Evolutionary conservation across 1,140 invertebrate genomes (phyloP).

Genomic region (Akabosia matsudoensis): DNA sequence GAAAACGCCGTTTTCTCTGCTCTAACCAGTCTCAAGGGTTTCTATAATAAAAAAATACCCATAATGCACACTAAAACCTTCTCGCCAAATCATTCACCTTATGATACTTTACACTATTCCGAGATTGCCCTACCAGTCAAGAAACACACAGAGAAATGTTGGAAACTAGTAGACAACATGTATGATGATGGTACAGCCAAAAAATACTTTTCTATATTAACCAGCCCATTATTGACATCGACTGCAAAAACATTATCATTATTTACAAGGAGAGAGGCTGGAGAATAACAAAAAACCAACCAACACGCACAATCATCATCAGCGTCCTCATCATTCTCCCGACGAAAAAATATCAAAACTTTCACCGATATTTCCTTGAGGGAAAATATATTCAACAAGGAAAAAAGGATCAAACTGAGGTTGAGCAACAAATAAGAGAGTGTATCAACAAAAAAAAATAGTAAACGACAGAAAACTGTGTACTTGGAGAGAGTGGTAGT

Average conservation of each 20-base stretch:
- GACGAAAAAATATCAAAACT: not conserved
- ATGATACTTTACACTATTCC: too few species aligned
- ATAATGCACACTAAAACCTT: too few species aligned
- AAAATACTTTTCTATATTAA: not conserved
- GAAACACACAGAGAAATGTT: not conserved
- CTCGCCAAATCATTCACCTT: too few species aligned
- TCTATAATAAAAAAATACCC: too few species aligned
- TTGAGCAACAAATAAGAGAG: constrained; percentile 13
- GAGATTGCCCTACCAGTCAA: too few species aligned
- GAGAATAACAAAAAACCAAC: not conserved
- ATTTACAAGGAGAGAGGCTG: not conserved
- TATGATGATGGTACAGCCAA: not conserved
- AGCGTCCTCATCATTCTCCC: not conserved
- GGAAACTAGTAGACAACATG: not conserved
- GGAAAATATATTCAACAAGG: not conserved
- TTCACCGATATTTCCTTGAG: not conserved
- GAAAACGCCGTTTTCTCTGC: too few species aligned
- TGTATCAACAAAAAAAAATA: not conserved
- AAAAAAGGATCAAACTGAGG: constrained; percentile 12
- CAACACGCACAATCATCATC: not conserved
- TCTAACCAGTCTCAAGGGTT: too few species aligned
- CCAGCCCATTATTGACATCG: not conserved
- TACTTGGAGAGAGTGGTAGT: not conserved
- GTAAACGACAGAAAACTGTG: not conserved
- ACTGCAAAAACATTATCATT: not conserved